Percentiles rank a stretch among this genome's conserved stretches.
These are phyloP conservation scores for Anser brachyrhynchus DNA, from an alignment of 2,113 vertebrate species.

Conservation along the genomic window DNA sequence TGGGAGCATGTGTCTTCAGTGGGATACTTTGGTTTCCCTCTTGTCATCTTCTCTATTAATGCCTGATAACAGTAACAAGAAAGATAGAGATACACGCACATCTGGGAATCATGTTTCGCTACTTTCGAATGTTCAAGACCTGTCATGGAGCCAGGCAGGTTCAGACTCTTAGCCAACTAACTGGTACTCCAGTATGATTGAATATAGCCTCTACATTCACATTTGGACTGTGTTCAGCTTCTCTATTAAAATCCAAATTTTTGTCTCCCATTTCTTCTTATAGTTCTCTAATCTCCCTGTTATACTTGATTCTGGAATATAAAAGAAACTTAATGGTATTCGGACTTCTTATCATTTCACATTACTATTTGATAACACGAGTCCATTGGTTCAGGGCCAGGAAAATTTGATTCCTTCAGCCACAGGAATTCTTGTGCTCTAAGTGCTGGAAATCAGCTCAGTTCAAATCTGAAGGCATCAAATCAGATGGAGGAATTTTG, in stretches of 20 bases:
- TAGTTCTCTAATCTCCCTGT: background rate
- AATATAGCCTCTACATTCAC: background rate
- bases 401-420: background rate
- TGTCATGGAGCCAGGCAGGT: background rate
- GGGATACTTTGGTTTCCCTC: background rate
- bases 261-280: background rate
- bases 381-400: background rate
- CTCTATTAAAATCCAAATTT: background rate
- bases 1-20: background rate
- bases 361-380: background rate
- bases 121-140: background rate
- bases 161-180: background rate
- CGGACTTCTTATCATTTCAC: background rate
- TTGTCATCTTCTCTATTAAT: background rate
- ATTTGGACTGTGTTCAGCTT: background rate
- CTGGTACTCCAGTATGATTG: background rate
- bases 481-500: background rate
- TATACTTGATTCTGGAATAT: background rate
- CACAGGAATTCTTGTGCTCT: background rate
- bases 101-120: background rate
- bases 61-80: background rate
- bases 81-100: background rate
- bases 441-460: accelerated
- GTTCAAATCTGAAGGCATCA: background rate
- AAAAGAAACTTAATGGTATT: background rate